phyloP scores from a whole-genome alignment of 2,113 vertebrate species.

The Morone chrysops region DNA sequence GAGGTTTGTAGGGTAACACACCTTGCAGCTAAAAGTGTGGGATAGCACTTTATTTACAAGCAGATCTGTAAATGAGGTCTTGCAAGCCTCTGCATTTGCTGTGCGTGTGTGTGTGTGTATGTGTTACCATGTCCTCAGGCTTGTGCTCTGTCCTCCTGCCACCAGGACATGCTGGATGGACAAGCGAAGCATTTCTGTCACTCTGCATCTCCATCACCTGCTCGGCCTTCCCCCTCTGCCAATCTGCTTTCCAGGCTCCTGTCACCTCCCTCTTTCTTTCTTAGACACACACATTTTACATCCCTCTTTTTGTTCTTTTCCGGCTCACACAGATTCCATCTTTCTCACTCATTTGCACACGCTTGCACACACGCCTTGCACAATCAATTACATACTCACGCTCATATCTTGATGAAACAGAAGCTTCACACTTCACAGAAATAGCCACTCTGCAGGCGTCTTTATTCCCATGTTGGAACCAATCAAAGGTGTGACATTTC shows the following conservation, averaged over 20 bases:
- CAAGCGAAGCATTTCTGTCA: constrained; percentile 82
- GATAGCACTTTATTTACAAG: constrained; percentile 48
- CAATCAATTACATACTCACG: constrained; percentile 56
- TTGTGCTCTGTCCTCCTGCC: constrained; percentile 57
- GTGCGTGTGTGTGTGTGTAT: constrained; percentile 13
- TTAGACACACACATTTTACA: constrained; percentile 17
- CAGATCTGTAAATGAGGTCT: constrained; percentile 48
- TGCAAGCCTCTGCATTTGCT: constrained; percentile 18
- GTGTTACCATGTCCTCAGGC: constrained; percentile 58
- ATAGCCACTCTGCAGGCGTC: constrained; percentile 59
- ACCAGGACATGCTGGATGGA: constrained; percentile 73
- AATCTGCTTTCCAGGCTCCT: constrained; percentile 66
- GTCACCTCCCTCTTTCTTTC: constrained; percentile 47
- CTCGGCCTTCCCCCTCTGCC: constrained; percentile 64
- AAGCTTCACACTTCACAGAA: constrained; percentile 63
- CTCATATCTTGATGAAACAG: constrained; percentile 33
- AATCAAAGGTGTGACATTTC: constrained; percentile 78
- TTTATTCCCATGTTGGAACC: constrained; percentile 61
- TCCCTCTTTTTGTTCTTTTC: not conserved
- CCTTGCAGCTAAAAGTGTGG: constrained; percentile 59
- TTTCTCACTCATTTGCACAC: constrained; percentile 24
- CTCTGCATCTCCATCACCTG: constrained; percentile 74
- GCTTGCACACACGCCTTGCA: constrained; percentile 7
- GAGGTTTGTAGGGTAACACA: constrained; percentile 49
- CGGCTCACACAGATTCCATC: constrained; percentile 23